Evolutionary conservation across 1,140 invertebrate species (phyloP).

Genomic region (Acromyrmex heyeri): DNA sequence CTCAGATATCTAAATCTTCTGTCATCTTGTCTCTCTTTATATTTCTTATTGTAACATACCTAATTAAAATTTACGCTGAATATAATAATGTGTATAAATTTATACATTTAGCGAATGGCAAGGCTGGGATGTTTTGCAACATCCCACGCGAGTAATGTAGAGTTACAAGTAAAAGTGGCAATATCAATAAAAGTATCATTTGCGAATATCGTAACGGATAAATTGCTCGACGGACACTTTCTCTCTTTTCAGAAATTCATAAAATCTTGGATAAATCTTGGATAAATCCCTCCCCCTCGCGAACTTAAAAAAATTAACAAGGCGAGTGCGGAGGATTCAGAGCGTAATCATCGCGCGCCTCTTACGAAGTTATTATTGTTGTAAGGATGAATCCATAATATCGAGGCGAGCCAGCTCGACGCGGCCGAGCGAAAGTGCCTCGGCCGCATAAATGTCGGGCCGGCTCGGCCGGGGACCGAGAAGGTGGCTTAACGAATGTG

Average conservation of each 20-base stretch:
- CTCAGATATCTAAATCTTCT: too few species aligned
- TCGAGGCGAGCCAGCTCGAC: slow-evolving; percentile 39
- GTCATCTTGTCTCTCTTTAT: too few species aligned
- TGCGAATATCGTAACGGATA: neutral
- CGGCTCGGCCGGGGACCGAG: slow-evolving; percentile 52
- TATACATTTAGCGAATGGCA: too few species aligned
- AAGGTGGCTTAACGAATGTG: slow-evolving; percentile 72
- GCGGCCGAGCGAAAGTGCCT: slow-evolving; percentile 70
- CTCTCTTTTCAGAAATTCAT: slow-evolving; percentile 19
- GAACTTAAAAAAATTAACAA: neutral
- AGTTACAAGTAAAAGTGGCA: neutral
- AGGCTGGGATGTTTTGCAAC: too few species aligned
- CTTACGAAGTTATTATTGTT: slow-evolving; percentile 38
- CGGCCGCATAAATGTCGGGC: slow-evolving; percentile 70
- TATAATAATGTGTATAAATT: too few species aligned
- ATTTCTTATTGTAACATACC: too few species aligned
- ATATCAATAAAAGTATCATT: neutral
- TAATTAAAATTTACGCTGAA: too few species aligned
- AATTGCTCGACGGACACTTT: neutral
- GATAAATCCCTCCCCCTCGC: neutral
- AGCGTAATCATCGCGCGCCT: slow-evolving; percentile 36
- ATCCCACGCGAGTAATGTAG: too few species aligned
- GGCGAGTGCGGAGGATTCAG: slow-evolving; percentile 17
- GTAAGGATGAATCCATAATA: slow-evolving; percentile 47
- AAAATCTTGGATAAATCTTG: neutral